Conservation (phyloP, 2,113 vertebrate species). For the Datnioides undecimradiatus region DNA sequence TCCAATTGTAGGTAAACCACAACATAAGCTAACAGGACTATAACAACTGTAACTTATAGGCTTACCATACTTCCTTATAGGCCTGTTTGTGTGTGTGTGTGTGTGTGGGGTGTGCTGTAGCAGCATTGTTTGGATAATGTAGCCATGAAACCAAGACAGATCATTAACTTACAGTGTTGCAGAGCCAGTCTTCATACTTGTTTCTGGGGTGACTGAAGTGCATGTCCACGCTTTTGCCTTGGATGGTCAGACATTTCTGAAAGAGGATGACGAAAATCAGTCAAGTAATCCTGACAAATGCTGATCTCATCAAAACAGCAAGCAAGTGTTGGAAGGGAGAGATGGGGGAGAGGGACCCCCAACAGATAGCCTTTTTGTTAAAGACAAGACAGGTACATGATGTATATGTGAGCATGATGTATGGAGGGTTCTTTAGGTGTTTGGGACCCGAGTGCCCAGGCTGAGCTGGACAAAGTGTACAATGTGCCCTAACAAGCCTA, state of each 20-base stretch:
- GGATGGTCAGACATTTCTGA: slow-evolving; percentile 97
- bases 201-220: slow-evolving; percentile 98
- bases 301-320: slow-evolving; percentile 88
- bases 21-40: slow-evolving; percentile 45
- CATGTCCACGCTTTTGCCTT: slow-evolving; percentile 97
- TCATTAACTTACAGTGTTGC: slow-evolving; percentile 92
- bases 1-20: slow-evolving; percentile 28
- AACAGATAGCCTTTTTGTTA: slow-evolving; percentile 81
- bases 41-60: slow-evolving; percentile 19
- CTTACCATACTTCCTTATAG: slow-evolving; percentile 1
- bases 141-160: slow-evolving; percentile 22
- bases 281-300: slow-evolving; percentile 71
- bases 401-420: slow-evolving; percentile 79
- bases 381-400: slow-evolving; percentile 78
- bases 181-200: slow-evolving; percentile 99
- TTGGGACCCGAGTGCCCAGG: slow-evolving; percentile 88
- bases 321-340: slow-evolving; percentile 95
- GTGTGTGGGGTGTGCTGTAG: slow-evolving; percentile 18
- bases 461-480: slow-evolving; percentile 86
- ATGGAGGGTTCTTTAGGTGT: slow-evolving; percentile 79
- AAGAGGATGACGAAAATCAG: slow-evolving; percentile 89
- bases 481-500: slow-evolving; percentile 72
- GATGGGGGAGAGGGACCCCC: slow-evolving; percentile 88
- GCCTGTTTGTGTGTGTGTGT: not conserved
- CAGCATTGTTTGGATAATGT: slow-evolving; percentile 17